Evolutionary conservation across 2,888 invertebrate genomes (phyloP), one percentile per base, ranked within the genome.

Genomic region (Dicyrtoma fusca): DNA sequence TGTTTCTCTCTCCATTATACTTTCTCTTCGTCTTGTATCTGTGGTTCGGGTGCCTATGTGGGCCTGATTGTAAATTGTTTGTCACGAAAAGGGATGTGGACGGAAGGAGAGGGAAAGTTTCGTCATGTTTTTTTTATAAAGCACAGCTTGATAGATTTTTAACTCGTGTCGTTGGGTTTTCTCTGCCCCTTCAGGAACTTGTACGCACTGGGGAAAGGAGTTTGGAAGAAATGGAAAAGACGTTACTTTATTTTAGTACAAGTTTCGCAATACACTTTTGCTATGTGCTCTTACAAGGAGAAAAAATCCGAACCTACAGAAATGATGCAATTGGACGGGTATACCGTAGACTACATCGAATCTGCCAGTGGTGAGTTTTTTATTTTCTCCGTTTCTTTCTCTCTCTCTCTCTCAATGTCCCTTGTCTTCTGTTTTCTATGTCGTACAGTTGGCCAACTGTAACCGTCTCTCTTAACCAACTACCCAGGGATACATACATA

Each of bases 161-260:
- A 34, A 34, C 34, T 34, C 8, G 34, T 59, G 21, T 53, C 21
- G n/a, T 23, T 59, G 34, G 25, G 11, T 71, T 55, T 49, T 17
- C 11, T 53, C 26, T 47, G 2, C 14, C 6, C 49, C 75, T 80
- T 21, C 83, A 92, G 92, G 5, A 91, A 94, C 83, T 87, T 95
- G 61, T 94, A 92, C 84, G 93, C 94, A n/a, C 89, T 94, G 82
- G 95, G 99, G 64, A 97, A 97, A 86, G 90, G 90, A 74, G 97
- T 97, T 1, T 99, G 99, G 98, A 96, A 98, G 83, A 99, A 98
- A 84, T 99, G 98, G 97, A 99, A 99, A 86, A 93, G 95, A 82
- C 88, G 99, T 72, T 99, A 98, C 85, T 97, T 94, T 88, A 97
- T 98, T 78, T 87, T 99, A 79, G 98, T 99, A 62, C 98, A 99